These are phyloP conservation scores for Amphiprion ocellaris DNA, from an alignment of 2,113 vertebrate genomes.

Conservation along the genomic window DNA sequence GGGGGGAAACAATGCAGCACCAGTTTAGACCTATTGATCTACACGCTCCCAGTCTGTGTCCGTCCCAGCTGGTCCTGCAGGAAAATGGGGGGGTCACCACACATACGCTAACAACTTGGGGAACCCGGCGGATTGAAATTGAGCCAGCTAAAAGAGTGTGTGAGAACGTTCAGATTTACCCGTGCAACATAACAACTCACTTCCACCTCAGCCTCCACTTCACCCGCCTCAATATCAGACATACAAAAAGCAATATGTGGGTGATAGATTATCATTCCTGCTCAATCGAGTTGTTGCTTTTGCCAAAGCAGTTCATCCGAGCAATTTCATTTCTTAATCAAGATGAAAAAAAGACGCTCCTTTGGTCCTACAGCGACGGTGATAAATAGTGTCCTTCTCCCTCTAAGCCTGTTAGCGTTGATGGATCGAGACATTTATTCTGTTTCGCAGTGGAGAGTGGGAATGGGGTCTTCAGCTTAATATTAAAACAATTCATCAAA, in stretches of 20 bases:
- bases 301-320: conserved; percentile 31
- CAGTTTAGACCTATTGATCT: conserved; percentile 77
- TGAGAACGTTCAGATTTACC: conserved; percentile 41
- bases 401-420: conserved; percentile 46
- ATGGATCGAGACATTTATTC: conserved; percentile 43
- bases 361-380: conserved; percentile 14
- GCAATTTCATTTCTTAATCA: conserved; percentile 52
- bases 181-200: neutral
- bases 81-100: conserved; percentile 39
- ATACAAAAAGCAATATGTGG: conserved; percentile 45
- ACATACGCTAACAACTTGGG: conserved; percentile 8
- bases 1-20: conserved; percentile 71
- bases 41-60: conserved; percentile 62
- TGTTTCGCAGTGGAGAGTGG: conserved; percentile 34
- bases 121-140: conserved; percentile 29
- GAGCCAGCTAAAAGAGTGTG: conserved; percentile 6
- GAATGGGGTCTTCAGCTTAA: conserved; percentile 23
- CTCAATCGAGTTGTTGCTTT: conserved; percentile 40
- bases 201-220: conserved; percentile 19
- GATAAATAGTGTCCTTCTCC: conserved; percentile 36
- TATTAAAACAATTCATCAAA: conserved; percentile 77
- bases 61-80: conserved; percentile 71
- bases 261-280: conserved; percentile 42
- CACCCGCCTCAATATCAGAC: conserved; percentile 23
- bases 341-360: conserved; percentile 24